Evolutionary conservation across 2,888 invertebrate genomes (phyloP).

Genomic region (Drosophila flavopinicola): DNA sequence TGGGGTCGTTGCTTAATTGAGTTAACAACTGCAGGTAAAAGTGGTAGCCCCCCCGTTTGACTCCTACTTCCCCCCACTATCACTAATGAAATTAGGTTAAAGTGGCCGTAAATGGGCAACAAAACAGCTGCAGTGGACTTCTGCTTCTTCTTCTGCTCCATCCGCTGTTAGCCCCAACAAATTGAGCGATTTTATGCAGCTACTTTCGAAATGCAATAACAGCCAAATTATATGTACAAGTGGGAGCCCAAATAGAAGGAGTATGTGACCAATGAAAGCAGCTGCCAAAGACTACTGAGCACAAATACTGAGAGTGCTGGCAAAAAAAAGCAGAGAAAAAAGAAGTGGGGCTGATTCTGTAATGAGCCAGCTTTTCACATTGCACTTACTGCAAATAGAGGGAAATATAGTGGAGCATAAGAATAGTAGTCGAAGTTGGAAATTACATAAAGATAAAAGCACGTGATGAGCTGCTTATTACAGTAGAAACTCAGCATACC

Average conservation of each 20-base stretch:
- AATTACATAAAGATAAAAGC: not conserved
- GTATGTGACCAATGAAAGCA: slow-evolving; percentile 44
- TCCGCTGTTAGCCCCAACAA: too few relatives aligned
- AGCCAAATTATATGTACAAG: slow-evolving; percentile 39
- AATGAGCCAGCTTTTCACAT: slow-evolving; percentile 38
- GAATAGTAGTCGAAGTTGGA: not conserved
- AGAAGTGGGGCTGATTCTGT: slow-evolving; percentile 33
- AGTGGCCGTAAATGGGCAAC: slow-evolving; percentile 70
- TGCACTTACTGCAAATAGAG: not conserved
- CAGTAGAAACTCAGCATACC: not conserved
- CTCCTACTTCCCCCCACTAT: not conserved
- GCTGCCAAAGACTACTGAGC: slow-evolving; percentile 16
- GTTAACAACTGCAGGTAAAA: slow-evolving; percentile 62
- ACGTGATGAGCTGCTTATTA: slow-evolving; percentile 9
- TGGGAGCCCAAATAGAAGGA: slow-evolving; percentile 8
- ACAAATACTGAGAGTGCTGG: slow-evolving; percentile 3
- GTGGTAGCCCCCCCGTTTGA: slow-evolving; percentile 29
- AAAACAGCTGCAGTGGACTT: slow-evolving; percentile 42
- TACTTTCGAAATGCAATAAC: slow-evolving; percentile 62
- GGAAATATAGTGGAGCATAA: not conserved
- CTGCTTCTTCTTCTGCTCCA: too few relatives aligned
- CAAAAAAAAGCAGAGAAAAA: too few relatives aligned
- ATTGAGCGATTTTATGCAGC: slow-evolving; percentile 57
- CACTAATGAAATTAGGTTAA: slow-evolving; percentile 77
- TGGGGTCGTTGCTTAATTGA: slow-evolving; percentile 66